A percentile compares a stretch with the other conserved stretches of the same genome.
These are phyloP conservation scores for Graphium colonna DNA, from an alignment of 2,888 invertebrate species.

Conservation along the genomic window DNA sequence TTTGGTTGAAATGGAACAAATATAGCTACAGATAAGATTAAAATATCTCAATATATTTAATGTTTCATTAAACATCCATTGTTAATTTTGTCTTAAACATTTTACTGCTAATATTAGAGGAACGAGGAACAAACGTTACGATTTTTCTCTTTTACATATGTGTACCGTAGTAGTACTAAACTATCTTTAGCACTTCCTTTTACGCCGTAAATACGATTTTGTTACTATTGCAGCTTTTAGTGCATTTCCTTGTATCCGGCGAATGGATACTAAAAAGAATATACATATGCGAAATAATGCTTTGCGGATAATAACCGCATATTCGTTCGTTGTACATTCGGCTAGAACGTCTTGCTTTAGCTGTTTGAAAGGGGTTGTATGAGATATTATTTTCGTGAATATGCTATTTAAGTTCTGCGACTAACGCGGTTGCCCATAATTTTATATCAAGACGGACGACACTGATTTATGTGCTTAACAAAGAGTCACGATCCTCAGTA, in stretches of 20 bases:
- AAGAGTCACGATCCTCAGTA: no score
- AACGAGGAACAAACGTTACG: not conserved
- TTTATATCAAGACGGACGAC: no score
- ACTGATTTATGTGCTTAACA: no score
- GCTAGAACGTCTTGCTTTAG: not conserved
- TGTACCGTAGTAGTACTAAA: constrained; percentile 1
- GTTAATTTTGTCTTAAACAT: not conserved
- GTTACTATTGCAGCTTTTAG: constrained; percentile 11
- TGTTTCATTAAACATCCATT: no score
- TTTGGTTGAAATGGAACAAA: no score
- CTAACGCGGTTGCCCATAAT: no score
- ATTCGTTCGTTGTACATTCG: not conserved
- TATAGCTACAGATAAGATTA: no score
- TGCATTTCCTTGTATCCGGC: constrained; percentile 12
- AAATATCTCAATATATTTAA: no score
- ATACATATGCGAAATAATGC: not conserved
- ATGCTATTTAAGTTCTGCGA: no score
- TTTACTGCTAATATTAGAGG: not conserved
- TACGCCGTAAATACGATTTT: constrained; percentile 3
- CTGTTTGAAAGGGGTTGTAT: not conserved
- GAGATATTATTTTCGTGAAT: not conserved
- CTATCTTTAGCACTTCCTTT: constrained; percentile 6
- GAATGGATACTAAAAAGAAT: constrained; percentile 7
- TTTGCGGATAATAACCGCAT: not conserved
- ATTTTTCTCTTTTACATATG: not conserved